Evolutionary conservation across 2,797 vertebrate species (phyloP), one percentile per base, ranked within the genome.

Genomic region (Sternotherus odoratus): DNA sequence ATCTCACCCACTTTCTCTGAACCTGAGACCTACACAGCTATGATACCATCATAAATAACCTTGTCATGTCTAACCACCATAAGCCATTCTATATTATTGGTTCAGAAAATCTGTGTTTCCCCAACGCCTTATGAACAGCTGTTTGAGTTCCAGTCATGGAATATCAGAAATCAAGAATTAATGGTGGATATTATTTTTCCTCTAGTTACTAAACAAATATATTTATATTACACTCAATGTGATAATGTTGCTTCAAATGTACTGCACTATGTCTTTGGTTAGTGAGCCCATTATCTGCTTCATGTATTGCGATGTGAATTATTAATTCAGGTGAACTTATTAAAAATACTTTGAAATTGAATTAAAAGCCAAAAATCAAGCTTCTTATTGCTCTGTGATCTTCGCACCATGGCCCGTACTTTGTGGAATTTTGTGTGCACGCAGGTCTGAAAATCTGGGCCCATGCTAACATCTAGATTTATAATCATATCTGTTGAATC

Each of bases 291-390:
- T 53, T 78, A 49, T 72, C 48, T 56, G 24, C n/a, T 86, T 86
- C 21, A 79, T 89, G 88, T 74, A 66, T 46, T 13, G 11, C 48
- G 80, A 74, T 54, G 50, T 69, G 36, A 69, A 5, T 36, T 36
- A 33, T 91, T 93, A 79, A 30, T 82, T 85, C 23, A 79, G 43
- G 17, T 91, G 28, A 60, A 80, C 80, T 86, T 33, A 63, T 63
- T 0, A 2, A 78, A 95, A 87, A 84, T 53, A 79, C 26, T 2
- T 9, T 77, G 66, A 43, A 72, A 8, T 33, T 72, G 6, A 23
- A 30, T 0, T 78, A 24, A 89, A 85, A 50, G 50, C 46, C 85
- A 16, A 16, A 86, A 95, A 72, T 56, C 33, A 63, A 12, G 13
- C 30, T 57, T 39, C 49, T 4, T 89, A 17, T 79, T 48, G 5